Conservation (phyloP, 2,113 vertebrate genomes). For the Leiothrix lutea region DNA sequence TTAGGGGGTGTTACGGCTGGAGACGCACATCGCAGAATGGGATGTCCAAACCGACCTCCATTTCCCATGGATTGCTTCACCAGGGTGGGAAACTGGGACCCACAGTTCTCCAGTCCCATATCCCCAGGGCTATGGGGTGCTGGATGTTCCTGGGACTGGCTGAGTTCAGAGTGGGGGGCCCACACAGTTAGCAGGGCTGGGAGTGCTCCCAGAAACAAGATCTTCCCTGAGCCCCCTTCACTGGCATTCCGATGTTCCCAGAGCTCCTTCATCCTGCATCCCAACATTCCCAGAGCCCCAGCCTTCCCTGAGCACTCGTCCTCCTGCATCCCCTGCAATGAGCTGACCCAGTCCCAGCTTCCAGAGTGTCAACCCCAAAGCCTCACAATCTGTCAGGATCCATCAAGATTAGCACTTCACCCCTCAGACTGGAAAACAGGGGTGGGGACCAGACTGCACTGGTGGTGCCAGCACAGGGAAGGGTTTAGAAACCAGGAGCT, state of each 20-base stretch:
- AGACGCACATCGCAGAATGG: neutral
- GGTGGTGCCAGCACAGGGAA: neutral
- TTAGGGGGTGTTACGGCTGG: neutral
- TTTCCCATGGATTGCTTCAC: accelerated
- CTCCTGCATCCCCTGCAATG: neutral
- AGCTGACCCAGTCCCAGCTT: neutral
- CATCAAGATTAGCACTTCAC: neutral
- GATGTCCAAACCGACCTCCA: neutral
- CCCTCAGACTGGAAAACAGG: neutral
- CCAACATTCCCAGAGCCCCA: neutral
- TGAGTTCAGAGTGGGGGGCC: accelerated
- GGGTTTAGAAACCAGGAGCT: neutral
- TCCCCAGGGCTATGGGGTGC: accelerated
- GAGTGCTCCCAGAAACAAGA: neutral
- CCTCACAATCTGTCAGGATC: neutral
- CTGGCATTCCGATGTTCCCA: neutral
- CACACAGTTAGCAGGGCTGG: neutral
- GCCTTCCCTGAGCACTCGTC: neutral
- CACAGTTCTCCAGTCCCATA: accelerated
- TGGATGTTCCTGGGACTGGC: too few species aligned
- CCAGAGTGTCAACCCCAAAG: neutral
- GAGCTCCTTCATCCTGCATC: neutral
- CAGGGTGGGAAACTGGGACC: accelerated
- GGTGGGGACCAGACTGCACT: neutral
- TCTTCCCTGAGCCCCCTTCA: neutral